These are phyloP conservation scores for Brachionus asplanchnoidis DNA, from an alignment of 1,140 invertebrate species.

Conservation along the genomic window DNA sequence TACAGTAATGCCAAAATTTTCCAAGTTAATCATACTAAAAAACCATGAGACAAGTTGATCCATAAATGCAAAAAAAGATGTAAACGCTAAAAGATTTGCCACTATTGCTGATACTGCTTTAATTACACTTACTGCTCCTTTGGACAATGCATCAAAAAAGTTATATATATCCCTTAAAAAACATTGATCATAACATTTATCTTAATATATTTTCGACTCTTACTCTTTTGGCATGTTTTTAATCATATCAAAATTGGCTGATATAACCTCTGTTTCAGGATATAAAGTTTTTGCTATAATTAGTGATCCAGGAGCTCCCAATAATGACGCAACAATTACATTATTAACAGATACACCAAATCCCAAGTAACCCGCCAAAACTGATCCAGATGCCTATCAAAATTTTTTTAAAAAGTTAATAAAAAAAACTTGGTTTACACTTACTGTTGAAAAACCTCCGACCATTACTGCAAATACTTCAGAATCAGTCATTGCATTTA, in stretches of 20 bases:
- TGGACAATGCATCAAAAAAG: constrained; percentile 36
- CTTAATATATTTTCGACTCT: not conserved
- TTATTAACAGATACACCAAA: constrained; percentile 42
- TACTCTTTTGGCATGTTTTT: constrained; percentile 24
- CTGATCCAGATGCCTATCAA: constrained; percentile 13
- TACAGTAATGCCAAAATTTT: constrained; percentile 34
- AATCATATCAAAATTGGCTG: constrained; percentile 12
- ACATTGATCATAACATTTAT: not conserved
- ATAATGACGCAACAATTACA: constrained; percentile 44
- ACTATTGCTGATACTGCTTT: constrained; percentile 40
- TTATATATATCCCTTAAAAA: constrained; percentile 22
- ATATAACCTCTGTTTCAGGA: constrained; percentile 41
- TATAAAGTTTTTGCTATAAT: constrained; percentile 44
- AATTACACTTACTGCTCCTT: not conserved
- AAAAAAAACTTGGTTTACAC: not conserved
- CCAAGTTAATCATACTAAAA: constrained; percentile 38
- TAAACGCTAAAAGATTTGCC: constrained; percentile 43
- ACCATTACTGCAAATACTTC: constrained; percentile 85
- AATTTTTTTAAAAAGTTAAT: not conserved
- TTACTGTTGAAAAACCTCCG: constrained; percentile 80
- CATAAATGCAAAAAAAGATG: constrained; percentile 45
- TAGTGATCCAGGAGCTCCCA: constrained; percentile 44
- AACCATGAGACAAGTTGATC: constrained; percentile 45
- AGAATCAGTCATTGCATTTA: constrained; percentile 35
- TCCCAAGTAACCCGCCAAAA: constrained; percentile 25